Evolutionary conservation across 92 coral and sea anemone genomes (phyloP).

Genomic region (Diadumene lineata): DNA sequence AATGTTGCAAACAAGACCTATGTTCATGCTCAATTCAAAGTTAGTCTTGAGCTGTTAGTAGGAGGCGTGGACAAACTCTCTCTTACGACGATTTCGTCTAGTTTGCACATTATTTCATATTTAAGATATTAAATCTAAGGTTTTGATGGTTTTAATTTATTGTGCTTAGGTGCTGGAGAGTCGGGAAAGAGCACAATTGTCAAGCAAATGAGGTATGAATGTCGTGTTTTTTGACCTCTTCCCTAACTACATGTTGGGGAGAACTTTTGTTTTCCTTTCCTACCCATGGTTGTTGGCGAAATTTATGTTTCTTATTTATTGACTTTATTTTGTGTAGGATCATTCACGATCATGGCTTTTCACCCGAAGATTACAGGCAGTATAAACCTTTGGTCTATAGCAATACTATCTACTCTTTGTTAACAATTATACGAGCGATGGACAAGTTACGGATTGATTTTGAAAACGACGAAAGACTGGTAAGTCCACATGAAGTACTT

Average conservation of each 20-base stretch:
- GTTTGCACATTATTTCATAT: constrained; percentile 46
- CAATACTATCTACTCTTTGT: constrained; percentile 89
- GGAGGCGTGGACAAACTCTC: constrained; percentile 74
- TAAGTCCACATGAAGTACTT: constrained; percentile 40
- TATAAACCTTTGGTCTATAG: constrained; percentile 92
- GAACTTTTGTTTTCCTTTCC: constrained; percentile 52
- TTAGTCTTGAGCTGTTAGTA: constrained; percentile 45
- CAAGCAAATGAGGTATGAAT: constrained; percentile 94
- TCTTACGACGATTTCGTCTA: constrained; percentile 50
- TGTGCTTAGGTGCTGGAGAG: constrained; percentile 93
- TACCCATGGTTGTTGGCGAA: constrained; percentile 25
- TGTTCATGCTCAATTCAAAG: constrained; percentile 45
- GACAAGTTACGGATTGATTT: constrained; percentile 97
- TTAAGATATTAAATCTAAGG: constrained; percentile 43
- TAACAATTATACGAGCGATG: constrained; percentile 96
- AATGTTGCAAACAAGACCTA: constrained; percentile 35
- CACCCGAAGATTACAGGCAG: constrained; percentile 94
- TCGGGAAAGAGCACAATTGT: constrained; percentile 99
- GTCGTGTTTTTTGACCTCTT: constrained; percentile 50
- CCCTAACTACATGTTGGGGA: constrained; percentile 39
- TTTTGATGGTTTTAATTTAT: constrained; percentile 25
- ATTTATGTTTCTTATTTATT: constrained; percentile 62
- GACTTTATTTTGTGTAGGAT: constrained; percentile 68
- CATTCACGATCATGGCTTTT: constrained; percentile 98
- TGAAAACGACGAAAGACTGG: constrained; percentile 95